Evolutionary conservation across 2,113 vertebrate genomes (phyloP).

Genomic region (Nothoprocta perdicaria): DNA sequence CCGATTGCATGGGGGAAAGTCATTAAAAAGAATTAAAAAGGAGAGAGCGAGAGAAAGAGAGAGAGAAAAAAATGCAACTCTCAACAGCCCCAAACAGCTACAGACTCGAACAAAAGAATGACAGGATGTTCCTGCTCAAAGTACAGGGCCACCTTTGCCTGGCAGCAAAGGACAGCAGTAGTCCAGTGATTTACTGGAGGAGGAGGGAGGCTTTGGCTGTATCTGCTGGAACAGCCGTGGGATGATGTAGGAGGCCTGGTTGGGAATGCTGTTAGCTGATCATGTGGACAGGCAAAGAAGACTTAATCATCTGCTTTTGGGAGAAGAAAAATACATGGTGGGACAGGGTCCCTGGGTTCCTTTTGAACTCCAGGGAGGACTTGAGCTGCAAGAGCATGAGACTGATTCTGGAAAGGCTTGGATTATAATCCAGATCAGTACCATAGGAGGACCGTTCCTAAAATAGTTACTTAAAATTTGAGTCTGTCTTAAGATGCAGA

Average conservation of each 20-base stretch:
- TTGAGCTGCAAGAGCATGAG: neutral
- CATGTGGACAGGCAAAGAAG: neutral
- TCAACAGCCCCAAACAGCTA: slow-evolving; percentile 42
- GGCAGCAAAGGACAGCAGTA: neutral
- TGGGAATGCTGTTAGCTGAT: neutral
- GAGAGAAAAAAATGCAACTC: accelerated
- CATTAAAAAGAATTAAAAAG: slow-evolving; percentile 73
- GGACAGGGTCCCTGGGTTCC: neutral
- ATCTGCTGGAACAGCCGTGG: neutral
- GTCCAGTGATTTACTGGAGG: neutral
- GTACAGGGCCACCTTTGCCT: neutral
- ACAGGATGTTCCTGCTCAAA: slow-evolving; percentile 29
- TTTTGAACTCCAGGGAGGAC: neutral
- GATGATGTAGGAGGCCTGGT: neutral
- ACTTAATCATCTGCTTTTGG: neutral
- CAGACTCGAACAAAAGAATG: slow-evolving; percentile 61
- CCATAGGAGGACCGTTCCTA: neutral
- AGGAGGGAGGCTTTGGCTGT: neutral
- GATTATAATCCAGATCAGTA: neutral
- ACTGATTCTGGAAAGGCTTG: neutral
- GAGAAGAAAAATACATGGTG: no score
- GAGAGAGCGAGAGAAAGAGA: slow-evolving; percentile 20
- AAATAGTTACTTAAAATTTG: neutral
- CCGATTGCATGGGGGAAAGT: slow-evolving; percentile 43
- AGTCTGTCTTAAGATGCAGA: neutral